Percentiles rank a stretch among this genome's conserved stretches.
Evolutionary conservation across 2,113 vertebrate species (phyloP).

Genomic region (Corydoras maculifer): DNA sequence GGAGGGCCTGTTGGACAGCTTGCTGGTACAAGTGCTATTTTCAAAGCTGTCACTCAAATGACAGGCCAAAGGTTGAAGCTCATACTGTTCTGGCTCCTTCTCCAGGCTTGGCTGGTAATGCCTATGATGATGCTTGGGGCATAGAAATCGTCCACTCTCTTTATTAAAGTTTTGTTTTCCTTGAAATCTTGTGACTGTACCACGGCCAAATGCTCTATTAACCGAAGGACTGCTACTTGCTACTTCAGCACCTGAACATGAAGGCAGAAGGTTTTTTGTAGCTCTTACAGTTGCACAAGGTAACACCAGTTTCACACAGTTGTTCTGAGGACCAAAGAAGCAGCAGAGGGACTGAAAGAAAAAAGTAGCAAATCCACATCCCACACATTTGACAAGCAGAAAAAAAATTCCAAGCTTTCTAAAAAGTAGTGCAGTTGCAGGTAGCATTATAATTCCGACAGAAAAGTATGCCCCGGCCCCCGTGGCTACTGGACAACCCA

Average conservation of each 20-base stretch:
- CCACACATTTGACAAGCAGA: constrained; percentile 92
- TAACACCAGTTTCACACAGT: constrained; percentile 81
- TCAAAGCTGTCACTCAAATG: constrained; percentile 94
- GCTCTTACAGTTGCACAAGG: constrained; percentile 72
- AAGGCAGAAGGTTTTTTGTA: constrained; percentile 46
- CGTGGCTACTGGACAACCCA: constrained; percentile 87
- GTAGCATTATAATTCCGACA: constrained; percentile 86
- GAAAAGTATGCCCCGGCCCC: constrained; percentile 83
- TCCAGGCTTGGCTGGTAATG: constrained; percentile 52
- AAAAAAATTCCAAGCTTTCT: constrained; percentile 90
- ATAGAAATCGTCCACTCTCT: constrained; percentile 60
- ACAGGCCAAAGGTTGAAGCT: constrained; percentile 86
- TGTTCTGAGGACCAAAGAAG: constrained; percentile 90
- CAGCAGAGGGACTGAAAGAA: constrained; percentile 97
- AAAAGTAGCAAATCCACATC: constrained; percentile 92
- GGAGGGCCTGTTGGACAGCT: constrained; percentile 89
- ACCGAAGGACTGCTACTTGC: constrained; percentile 51
- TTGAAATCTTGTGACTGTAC: constrained; percentile 55
- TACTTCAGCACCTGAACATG: constrained; percentile 49
- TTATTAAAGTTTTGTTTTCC: constrained; percentile 66
- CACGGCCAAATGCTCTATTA: constrained; percentile 71
- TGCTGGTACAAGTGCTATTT: constrained; percentile 96
- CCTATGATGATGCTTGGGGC: constrained; percentile 56
- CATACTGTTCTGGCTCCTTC: constrained; percentile 81
- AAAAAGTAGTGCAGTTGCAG: constrained; percentile 80